Conservation (phyloP, 2,888 invertebrate genomes). For the Celastrina argiolus region DNA sequence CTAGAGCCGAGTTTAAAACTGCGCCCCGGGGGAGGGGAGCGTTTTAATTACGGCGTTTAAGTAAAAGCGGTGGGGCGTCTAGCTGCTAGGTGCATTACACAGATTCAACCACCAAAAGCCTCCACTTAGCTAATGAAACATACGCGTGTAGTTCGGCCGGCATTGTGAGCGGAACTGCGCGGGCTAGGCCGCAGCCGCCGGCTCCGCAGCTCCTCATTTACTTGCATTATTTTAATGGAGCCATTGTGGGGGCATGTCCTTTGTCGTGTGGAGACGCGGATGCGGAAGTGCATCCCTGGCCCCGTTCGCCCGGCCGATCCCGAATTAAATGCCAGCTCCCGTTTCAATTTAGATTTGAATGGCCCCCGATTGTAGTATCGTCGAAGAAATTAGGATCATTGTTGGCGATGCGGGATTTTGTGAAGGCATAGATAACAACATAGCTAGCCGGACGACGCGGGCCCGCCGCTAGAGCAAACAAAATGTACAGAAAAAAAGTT, state of each 20-base stretch:
- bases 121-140: slow-evolving; percentile 80
- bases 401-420: slow-evolving; percentile 36
- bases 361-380: slow-evolving; percentile 40
- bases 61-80: slow-evolving; percentile 73
- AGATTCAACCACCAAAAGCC: slow-evolving; percentile 78
- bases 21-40: slow-evolving; percentile 64
- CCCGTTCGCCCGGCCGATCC: slow-evolving; percentile 57
- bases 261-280: slow-evolving; percentile 65
- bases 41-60: slow-evolving; percentile 77
- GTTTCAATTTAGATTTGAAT: slow-evolving; percentile 56
- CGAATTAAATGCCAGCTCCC: slow-evolving; percentile 54
- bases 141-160: slow-evolving; percentile 68
- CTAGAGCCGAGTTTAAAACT: slow-evolving; percentile 71
- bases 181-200: slow-evolving; percentile 54
- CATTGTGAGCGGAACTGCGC: slow-evolving; percentile 58
- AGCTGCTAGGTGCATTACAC: slow-evolving; percentile 72
- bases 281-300: slow-evolving; percentile 65
- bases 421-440: too few relatives aligned
- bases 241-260: slow-evolving; percentile 75
- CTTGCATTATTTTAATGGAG: slow-evolving; percentile 79
- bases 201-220: slow-evolving; percentile 76
- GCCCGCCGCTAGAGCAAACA: background rate
- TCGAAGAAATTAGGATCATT: slow-evolving; percentile 50
- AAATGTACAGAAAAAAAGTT: background rate
- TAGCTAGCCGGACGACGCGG: background rate